Conservation (phyloP, 2,797 vertebrate species). For the Hirundo rustica region DNA sequence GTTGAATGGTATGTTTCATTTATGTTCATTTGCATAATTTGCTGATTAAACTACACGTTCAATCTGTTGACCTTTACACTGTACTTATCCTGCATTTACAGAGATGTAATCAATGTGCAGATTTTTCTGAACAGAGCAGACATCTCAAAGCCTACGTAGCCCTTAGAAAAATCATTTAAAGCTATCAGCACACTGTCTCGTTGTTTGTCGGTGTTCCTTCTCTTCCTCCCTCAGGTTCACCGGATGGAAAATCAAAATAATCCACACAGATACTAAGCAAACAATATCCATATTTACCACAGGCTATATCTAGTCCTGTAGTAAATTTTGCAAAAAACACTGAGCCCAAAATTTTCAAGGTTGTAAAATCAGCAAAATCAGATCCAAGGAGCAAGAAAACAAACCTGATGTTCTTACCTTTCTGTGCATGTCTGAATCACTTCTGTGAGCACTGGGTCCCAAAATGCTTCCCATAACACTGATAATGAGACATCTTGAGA, state of each 20-base stretch:
- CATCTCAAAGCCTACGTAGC: constrained; percentile 20
- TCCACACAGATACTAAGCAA: not conserved
- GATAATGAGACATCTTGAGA: not conserved
- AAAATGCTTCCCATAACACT: not conserved
- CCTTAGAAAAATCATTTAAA: not conserved
- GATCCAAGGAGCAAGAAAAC: not conserved
- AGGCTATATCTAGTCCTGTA: not conserved
- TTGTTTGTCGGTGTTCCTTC: not conserved
- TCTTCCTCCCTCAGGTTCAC: not conserved
- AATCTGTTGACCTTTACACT: constrained; percentile 73
- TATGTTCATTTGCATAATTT: constrained; percentile 73
- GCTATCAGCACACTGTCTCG: not conserved
- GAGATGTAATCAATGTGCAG: constrained; percentile 58
- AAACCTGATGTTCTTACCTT: not conserved
- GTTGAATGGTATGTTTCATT: constrained; percentile 66
- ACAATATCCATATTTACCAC: not conserved
- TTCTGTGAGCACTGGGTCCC: not conserved
- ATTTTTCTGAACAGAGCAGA: not conserved
- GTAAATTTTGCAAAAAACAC: not conserved
- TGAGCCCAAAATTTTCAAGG: not conserved
- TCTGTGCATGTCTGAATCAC: not conserved
- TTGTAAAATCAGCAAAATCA: not conserved
- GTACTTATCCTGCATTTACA: constrained; percentile 47
- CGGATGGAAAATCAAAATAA: not conserved
- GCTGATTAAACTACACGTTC: constrained; percentile 66